phyloP scores from a whole-genome alignment of 2,888 invertebrate genomes.

The Desoria tigrina region DNA sequence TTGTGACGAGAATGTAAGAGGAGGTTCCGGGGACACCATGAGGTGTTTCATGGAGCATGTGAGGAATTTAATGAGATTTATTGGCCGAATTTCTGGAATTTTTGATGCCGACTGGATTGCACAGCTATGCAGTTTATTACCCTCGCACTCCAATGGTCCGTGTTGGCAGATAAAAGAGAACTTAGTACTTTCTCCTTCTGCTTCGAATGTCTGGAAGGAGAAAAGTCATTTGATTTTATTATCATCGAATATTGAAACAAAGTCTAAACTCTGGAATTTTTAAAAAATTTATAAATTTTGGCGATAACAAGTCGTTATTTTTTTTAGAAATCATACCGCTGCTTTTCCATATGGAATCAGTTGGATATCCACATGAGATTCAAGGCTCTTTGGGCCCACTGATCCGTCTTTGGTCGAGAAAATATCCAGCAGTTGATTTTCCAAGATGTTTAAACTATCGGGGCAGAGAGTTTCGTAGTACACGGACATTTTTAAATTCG shows the following conservation, averaged over 20 bases:
- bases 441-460: constrained; percentile 22
- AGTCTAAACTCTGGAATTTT: no score
- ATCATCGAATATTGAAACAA: no score
- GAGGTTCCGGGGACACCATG: not conserved
- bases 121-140: constrained; percentile 23
- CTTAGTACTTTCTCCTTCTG: not conserved
- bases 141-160: constrained; percentile 25
- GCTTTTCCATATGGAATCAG: constrained; percentile 31
- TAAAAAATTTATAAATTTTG: no score
- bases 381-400: not conserved
- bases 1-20: no score
- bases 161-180: constrained; percentile 22
- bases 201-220: not conserved
- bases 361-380: constrained; percentile 7
- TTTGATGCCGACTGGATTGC: not conserved
- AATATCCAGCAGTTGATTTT: constrained; percentile 11
- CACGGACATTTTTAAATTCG: not conserved
- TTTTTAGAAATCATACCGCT: not conserved
- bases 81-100: no score
- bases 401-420: not conserved
- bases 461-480: constrained; percentile 27
- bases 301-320: no score
- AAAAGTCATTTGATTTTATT: no score
- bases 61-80: constrained; percentile 5
- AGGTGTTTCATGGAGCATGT: constrained; percentile 24